Percentiles rank a stretch among this genome's conserved stretches.
phyloP scores from a whole-genome alignment of 2,888 invertebrate species.

The Drosophila gaucha region DNA sequence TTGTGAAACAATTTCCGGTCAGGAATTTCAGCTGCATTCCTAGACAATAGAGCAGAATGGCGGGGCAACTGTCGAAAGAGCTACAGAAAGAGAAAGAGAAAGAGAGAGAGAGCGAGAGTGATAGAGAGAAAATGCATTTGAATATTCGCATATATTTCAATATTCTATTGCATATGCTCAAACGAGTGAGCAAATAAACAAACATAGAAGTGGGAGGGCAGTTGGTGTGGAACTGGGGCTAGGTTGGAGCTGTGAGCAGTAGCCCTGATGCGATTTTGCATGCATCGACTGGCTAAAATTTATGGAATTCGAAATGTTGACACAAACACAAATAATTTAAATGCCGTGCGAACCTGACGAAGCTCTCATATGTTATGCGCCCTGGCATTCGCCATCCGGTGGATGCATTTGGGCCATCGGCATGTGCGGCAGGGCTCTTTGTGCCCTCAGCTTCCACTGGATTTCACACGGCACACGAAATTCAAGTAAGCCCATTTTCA shows the following conservation, averaged over 20 bases:
- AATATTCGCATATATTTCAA: constrained; percentile 54
- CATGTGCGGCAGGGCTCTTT: constrained; percentile 39
- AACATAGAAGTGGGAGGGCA: not conserved
- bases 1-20: constrained; percentile 80
- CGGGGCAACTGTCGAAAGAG: not conserved
- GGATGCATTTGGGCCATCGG: constrained; percentile 22
- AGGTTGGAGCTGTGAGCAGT: not conserved
- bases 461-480: constrained; percentile 66
- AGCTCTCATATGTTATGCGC: constrained; percentile 45
- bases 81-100: not conserved
- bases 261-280: constrained; percentile 40
- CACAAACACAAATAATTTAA: constrained; percentile 75
- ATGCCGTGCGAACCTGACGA: constrained; percentile 59
- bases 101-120: not conserved
- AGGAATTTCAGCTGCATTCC: constrained; percentile 63
- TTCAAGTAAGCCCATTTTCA: constrained; percentile 60
- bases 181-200: constrained; percentile 37
- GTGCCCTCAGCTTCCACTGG: constrained; percentile 61
- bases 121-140: constrained; percentile 26
- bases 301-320: constrained; percentile 75
- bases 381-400: constrained; percentile 2
- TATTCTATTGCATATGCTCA: constrained; percentile 39
- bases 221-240: not conserved
- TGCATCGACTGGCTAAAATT: constrained; percentile 61
- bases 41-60: constrained; percentile 25